These are phyloP conservation scores for Tinamus guttatus DNA, from an alignment of 2,113 vertebrate genomes.

Conservation along the genomic window DNA sequence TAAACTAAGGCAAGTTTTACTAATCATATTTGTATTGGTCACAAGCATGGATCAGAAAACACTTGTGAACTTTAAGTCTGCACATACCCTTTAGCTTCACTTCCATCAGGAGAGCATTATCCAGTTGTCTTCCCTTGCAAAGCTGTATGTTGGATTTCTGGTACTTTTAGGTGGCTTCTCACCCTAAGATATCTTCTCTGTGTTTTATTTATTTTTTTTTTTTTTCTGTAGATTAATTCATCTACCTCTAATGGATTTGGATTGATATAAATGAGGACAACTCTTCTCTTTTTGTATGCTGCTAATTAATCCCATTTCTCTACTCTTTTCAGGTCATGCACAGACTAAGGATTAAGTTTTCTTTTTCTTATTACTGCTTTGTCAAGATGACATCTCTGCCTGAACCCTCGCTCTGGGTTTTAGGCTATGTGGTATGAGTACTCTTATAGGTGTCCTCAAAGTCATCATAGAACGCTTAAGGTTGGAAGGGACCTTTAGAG, in stretches of 20 bases:
- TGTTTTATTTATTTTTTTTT: background rate
- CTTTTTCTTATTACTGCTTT: background rate
- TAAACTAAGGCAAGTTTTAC: background rate
- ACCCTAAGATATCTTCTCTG: background rate
- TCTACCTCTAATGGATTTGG: background rate
- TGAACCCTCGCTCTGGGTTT: background rate
- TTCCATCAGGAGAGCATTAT: background rate
- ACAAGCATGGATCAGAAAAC: background rate
- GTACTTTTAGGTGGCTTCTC: background rate
- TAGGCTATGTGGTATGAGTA: background rate
- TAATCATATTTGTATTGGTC: background rate
- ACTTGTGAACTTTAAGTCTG: background rate
- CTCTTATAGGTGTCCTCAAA: background rate
- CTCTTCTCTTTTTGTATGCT: background rate
- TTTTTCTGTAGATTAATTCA: background rate
- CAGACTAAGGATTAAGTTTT: background rate
- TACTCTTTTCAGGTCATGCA: background rate
- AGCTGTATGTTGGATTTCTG: background rate
- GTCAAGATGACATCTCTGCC: background rate
- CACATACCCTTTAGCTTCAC: background rate
- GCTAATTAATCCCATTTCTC: background rate
- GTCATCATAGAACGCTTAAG: too few relatives aligned
- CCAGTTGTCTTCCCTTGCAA: background rate
- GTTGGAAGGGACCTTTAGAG: too few relatives aligned
- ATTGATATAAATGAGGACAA: background rate